These are phyloP conservation scores for Coleophora deauratella DNA, from an alignment of 2,888 invertebrate genomes.

Conservation along the genomic window DNA sequence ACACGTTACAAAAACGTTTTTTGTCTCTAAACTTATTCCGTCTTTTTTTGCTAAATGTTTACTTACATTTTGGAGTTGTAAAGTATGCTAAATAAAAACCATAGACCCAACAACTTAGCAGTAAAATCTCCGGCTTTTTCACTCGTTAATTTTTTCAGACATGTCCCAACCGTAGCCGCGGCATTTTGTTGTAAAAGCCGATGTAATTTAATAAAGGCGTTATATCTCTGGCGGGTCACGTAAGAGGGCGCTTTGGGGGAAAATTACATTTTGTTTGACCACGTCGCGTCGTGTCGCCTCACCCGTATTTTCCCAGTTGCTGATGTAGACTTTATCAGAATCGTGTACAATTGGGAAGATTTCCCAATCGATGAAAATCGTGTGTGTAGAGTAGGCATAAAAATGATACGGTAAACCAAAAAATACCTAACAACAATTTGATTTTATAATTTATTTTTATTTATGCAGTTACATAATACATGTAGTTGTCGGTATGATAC, in stretches of 20 bases:
- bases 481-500: too few relatives aligned
- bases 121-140: slow-evolving; percentile 47
- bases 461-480: too few relatives aligned
- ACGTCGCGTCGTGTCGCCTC: slow-evolving; percentile 30
- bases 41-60: too few relatives aligned
- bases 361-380: too few relatives aligned
- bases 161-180: slow-evolving; percentile 27
- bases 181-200: slow-evolving; percentile 60
- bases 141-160: slow-evolving; percentile 49
- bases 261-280: slow-evolving; percentile 72
- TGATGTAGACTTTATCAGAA: not conserved
- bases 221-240: slow-evolving; percentile 70
- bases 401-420: too few relatives aligned
- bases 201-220: slow-evolving; percentile 70
- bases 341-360: not conserved
- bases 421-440: too few relatives aligned
- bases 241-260: slow-evolving; percentile 64
- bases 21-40: too few relatives aligned
- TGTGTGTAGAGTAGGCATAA: too few relatives aligned
- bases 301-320: not conserved
- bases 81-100: not conserved
- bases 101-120: slow-evolving; percentile 12
- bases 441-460: too few relatives aligned
- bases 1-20: too few relatives aligned
- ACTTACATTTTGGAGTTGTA: too few relatives aligned